Conservation (phyloP, 2,797 vertebrate species). For the Sciurus vulgaris region DNA sequence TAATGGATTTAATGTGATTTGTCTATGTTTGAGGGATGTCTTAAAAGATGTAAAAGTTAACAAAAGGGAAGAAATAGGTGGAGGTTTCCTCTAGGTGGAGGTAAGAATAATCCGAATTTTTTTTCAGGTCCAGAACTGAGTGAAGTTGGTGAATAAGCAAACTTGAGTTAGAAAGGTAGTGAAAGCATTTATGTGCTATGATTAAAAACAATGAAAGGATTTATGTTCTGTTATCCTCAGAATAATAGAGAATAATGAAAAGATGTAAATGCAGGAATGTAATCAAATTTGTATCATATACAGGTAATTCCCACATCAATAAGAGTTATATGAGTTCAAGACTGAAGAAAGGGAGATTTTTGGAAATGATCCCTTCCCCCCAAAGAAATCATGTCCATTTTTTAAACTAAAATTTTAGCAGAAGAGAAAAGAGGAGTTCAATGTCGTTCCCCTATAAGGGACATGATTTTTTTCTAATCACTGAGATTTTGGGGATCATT, state of each 20-base stretch:
- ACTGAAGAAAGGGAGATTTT: neutral
- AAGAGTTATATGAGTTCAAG: neutral
- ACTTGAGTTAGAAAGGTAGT: neutral
- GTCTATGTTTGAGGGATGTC: neutral
- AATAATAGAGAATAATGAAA: neutral
- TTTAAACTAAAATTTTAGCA: neutral
- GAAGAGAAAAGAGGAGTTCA: neutral
- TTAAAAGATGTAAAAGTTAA: neutral
- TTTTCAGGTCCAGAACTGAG: neutral
- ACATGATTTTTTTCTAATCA: neutral
- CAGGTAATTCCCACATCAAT: neutral
- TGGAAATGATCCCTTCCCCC: too few species aligned
- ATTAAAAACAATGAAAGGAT: neutral
- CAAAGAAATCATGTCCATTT: neutral
- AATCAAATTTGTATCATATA: neutral
- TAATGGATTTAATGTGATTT: neutral
- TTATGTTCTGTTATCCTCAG: constrained; percentile 10
- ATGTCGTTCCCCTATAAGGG: neutral
- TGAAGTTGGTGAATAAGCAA: neutral
- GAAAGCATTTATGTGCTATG: neutral
- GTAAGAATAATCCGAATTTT: neutral
- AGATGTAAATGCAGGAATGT: neutral
- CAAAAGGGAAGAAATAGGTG: neutral
- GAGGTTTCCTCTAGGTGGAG: neutral
- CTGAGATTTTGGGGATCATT: neutral